These are phyloP conservation scores for Brachirus orientalis DNA, from an alignment of 2,113 vertebrate genomes.

Conservation along the genomic window DNA sequence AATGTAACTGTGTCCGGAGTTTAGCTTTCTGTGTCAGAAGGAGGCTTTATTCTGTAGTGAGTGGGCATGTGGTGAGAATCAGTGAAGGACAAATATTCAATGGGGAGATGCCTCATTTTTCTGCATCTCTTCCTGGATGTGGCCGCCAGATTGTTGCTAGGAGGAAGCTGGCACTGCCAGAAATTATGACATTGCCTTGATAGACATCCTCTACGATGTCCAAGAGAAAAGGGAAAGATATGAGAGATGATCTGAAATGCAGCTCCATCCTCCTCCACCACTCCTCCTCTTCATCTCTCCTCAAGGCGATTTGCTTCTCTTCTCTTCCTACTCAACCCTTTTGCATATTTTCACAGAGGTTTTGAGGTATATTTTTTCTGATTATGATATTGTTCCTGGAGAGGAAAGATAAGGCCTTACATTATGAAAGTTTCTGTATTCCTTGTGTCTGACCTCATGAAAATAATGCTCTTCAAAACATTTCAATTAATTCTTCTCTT, in stretches of 20 bases:
- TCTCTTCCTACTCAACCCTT: slow-evolving; percentile 53
- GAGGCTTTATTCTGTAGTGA: slow-evolving; percentile 45
- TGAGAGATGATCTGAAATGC: slow-evolving; percentile 59
- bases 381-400: slow-evolving; percentile 24
- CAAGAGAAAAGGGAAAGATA: slow-evolving; percentile 46
- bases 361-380: slow-evolving; percentile 23
- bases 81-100: slow-evolving; percentile 50
- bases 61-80: slow-evolving; percentile 54
- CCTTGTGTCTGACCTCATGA: slow-evolving; percentile 18
- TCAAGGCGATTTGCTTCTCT: slow-evolving; percentile 40
- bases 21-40: slow-evolving; percentile 48
- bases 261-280: slow-evolving; percentile 48
- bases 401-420: slow-evolving; percentile 13
- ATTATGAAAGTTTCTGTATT: slow-evolving; percentile 28
- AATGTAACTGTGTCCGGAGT: slow-evolving; percentile 22
- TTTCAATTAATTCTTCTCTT: slow-evolving; percentile 8
- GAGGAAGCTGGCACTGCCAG: slow-evolving; percentile 47
- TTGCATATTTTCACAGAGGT: slow-evolving; percentile 29
- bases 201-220: slow-evolving; percentile 47
- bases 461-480: slow-evolving; percentile 10
- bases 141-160: slow-evolving; percentile 56
- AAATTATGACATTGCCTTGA: slow-evolving; percentile 61
- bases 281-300: slow-evolving; percentile 42
- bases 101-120: slow-evolving; percentile 48
- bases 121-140: slow-evolving; percentile 47